These are phyloP conservation scores for Xerus inauris DNA, from an alignment of 2,113 vertebrate species.

Conservation along the genomic window DNA sequence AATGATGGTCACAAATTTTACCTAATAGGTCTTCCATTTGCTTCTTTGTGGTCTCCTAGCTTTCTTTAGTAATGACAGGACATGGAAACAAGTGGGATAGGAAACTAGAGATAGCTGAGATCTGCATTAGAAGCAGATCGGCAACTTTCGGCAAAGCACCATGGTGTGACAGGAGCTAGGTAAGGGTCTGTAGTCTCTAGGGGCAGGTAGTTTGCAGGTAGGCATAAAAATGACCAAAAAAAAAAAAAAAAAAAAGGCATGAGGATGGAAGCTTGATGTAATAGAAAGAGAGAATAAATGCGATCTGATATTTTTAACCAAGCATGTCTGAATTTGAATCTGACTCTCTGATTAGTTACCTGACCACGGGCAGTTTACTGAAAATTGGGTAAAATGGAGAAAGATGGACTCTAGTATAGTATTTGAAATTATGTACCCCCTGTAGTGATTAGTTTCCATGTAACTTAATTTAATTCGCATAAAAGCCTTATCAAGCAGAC, in stretches of 20 bases:
- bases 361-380: not conserved
- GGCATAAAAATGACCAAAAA: not conserved
- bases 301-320: not conserved
- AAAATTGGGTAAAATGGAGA: not conserved
- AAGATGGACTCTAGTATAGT: not conserved
- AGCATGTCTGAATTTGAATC: not conserved
- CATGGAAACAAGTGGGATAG: not conserved
- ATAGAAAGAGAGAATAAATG: not conserved
- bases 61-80: not conserved
- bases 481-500: not conserved
- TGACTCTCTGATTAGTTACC: not conserved
- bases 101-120: not conserved
- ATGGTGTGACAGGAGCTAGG: not conserved
- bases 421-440: not conserved
- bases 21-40: not conserved
- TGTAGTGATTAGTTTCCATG: not conserved
- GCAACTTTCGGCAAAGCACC: not conserved
- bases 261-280: not conserved
- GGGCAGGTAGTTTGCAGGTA: not conserved
- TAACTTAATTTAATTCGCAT: not conserved
- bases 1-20: not conserved
- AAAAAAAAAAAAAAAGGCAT: not conserved
- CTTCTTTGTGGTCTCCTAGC: not conserved
- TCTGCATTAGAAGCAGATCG: not conserved
- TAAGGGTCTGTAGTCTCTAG: not conserved